Conservation (phyloP, 64 coral and sea anemone species). For the Montipora capricornis region DNA sequence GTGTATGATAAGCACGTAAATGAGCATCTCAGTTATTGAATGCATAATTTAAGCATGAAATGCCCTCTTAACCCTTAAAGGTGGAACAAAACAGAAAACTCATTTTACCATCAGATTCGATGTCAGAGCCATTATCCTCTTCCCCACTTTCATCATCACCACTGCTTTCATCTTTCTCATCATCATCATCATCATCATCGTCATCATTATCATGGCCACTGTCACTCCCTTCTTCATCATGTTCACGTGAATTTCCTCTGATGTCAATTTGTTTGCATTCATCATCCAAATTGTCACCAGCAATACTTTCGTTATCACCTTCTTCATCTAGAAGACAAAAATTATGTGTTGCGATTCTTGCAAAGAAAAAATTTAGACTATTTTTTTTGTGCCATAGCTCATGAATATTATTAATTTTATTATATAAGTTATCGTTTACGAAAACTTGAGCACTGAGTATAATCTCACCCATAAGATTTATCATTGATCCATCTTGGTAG, state of each 20-base stretch:
- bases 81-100: background rate
- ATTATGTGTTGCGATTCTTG: too few species aligned
- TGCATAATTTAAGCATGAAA: too few species aligned
- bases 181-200: constrained; percentile 41
- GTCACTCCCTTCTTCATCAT: constrained; percentile 1
- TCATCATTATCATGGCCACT: constrained; percentile 13
- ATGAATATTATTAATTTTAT: too few species aligned
- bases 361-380: too few species aligned
- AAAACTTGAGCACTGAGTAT: background rate
- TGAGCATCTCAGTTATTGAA: too few species aligned
- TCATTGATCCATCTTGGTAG: constrained; percentile 88
- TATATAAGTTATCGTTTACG: background rate
- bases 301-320: background rate
- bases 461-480: constrained; percentile 42
- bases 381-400: too few species aligned
- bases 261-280: background rate
- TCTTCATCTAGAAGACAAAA: background rate
- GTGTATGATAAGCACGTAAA: too few species aligned
- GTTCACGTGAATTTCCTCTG: background rate
- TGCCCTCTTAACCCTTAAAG: background rate
- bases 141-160: constrained; percentile 50
- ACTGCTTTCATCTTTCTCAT: constrained; percentile 27
- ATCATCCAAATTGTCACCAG: background rate
- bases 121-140: constrained; percentile 65
- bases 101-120: constrained; percentile 68